Evolutionary conservation across 2,113 vertebrate species (phyloP).

Genomic region (Syngnathoides biaculeatus): DNA sequence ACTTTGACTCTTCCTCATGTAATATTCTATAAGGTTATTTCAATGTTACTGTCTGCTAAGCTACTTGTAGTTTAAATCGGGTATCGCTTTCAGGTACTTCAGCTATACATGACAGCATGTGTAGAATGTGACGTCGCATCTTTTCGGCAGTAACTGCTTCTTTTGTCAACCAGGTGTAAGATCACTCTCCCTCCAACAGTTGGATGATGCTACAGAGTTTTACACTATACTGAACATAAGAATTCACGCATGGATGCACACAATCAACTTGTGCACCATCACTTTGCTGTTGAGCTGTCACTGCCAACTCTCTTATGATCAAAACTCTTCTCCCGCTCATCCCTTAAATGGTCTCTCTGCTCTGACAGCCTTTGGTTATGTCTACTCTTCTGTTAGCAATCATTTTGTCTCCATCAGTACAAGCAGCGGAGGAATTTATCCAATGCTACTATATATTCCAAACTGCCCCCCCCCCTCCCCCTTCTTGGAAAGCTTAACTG

Average conservation of each 20-base stretch:
- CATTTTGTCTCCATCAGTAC: slow-evolving; percentile 31
- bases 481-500: neutral
- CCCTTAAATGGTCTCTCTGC: slow-evolving; percentile 50
- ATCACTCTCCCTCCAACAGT: neutral
- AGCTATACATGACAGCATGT: no score
- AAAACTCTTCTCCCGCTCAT: neutral
- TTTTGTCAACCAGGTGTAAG: slow-evolving; percentile 12
- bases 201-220: neutral
- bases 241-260: neutral
- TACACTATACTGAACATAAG: neutral
- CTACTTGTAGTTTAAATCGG: no score
- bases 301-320: neutral
- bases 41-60: no score
- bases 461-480: neutral
- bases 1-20: neutral
- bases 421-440: slow-evolving; percentile 2
- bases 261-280: neutral
- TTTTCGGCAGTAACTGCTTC: slow-evolving; percentile 15
- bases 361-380: slow-evolving; percentile 39
- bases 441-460: slow-evolving; percentile 11
- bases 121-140: no score
- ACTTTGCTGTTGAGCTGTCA: neutral
- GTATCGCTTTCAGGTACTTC: no score
- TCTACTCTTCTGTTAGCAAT: slow-evolving; percentile 31
- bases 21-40: no score